Evolutionary conservation across 2,888 invertebrate genomes (phyloP), one percentile per base, ranked within the genome.

Genomic region (Heteromyza rotundicornis): DNA sequence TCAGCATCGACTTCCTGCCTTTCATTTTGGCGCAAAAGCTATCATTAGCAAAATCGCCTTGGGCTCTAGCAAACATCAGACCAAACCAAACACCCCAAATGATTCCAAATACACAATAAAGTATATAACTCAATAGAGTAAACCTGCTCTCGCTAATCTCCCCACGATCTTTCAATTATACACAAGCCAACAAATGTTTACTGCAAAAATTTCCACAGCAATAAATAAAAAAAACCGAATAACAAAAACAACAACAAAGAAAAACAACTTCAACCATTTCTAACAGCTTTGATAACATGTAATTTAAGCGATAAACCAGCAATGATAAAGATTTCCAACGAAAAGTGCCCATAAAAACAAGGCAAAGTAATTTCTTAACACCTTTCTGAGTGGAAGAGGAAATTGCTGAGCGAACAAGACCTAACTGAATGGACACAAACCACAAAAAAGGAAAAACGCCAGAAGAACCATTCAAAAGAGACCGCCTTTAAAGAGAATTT

Each of bases 351-450:
- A 14, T 40, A 40, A 40, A 40, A 40, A 10, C 32, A 8, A n/a
- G 3, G 10, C n/a, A 3, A n/a, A 3, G 50, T 50, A 50, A 50
- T 50, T 50, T 50, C 20, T 50, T 50, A 50, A 50, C 50, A 50
- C 50, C 50, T 50, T 50, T 40, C n/a, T n/a, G 16, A n/a, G 40
- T n/a, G 40, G 10, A 27, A 5, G 27, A 7, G 7, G 27, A 5
- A 10, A 7, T 27, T 27, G 10, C 27, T 27, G 10, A 27, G 27
- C 27, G 27, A 10, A n/a, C n/a, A 27, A 27, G 27, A 27, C 5
- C 5, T 5, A 27, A 27, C 5, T 27, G 10, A 27, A 27, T 27
- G 5, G 27, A 27, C 27, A 27, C 10, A 27, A 27, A 27, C 5
- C 5, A 27, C 10, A 27, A 27, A 27, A 27, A 10, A 27, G 27